Evolutionary conservation across 2,113 vertebrate species (phyloP).

Genomic region (Maccullochella peelii): DNA sequence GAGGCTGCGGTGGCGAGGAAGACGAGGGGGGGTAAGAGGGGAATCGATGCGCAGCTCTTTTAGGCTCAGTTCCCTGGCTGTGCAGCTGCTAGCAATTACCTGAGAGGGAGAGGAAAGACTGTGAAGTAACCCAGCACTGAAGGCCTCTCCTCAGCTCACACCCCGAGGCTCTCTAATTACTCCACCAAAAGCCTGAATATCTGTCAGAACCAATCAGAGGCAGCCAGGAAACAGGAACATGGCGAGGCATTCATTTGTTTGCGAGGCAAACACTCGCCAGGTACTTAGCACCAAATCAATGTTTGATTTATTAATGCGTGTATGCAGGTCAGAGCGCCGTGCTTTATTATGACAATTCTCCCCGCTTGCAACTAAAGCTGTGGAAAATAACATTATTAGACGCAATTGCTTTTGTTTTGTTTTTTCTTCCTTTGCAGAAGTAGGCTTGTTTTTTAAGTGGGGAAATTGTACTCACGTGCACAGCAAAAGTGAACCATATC

Average conservation of each 20-base stretch:
- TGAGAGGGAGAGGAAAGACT: slow-evolving; percentile 59
- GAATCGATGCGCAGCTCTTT: slow-evolving; percentile 56
- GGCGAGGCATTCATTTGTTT: slow-evolving; percentile 73
- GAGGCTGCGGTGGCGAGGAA: slow-evolving; percentile 24
- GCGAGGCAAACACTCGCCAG: slow-evolving; percentile 67
- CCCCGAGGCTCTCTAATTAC: slow-evolving; percentile 76
- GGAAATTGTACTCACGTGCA: not conserved
- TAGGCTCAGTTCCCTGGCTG: slow-evolving; percentile 44
- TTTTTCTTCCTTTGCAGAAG: not conserved
- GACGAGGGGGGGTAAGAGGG: slow-evolving; percentile 1
- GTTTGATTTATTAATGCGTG: slow-evolving; percentile 75
- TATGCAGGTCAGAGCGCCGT: slow-evolving; percentile 52
- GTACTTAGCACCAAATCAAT: slow-evolving; percentile 59
- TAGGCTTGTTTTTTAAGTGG: not conserved
- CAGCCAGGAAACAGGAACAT: slow-evolving; percentile 59
- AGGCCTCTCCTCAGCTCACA: slow-evolving; percentile 67
- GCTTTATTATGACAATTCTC: slow-evolving; percentile 64
- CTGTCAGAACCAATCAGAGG: slow-evolving; percentile 78
- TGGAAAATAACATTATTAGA: slow-evolving; percentile 37
- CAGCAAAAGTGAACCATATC: not conserved
- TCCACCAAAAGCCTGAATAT: slow-evolving; percentile 63
- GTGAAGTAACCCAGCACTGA: slow-evolving; percentile 61
- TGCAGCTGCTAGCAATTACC: slow-evolving; percentile 81
- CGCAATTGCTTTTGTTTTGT: slow-evolving; percentile 21
- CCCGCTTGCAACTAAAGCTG: slow-evolving; percentile 12